Conservation (phyloP, 2,113 vertebrate genomes). For the Excalfactoria chinensis region DNA sequence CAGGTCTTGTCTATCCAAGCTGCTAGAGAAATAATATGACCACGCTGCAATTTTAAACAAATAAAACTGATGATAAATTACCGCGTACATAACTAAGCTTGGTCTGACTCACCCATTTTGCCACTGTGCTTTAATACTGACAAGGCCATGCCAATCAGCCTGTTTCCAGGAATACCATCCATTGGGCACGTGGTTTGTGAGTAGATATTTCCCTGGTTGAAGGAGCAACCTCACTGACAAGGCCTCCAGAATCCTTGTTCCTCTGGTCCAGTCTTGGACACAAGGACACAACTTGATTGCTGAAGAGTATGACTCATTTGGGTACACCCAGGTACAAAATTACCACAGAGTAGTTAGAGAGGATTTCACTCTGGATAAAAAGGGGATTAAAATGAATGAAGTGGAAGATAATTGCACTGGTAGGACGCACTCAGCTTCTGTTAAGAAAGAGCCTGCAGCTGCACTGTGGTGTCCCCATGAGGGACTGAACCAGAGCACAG, state of each 20-base stretch:
- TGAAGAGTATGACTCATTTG: background rate
- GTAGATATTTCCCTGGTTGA: background rate
- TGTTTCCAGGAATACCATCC: background rate
- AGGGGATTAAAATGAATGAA: background rate
- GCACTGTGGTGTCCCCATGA: rapidly evolving
- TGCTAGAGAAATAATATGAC: background rate
- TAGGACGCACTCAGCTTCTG: background rate
- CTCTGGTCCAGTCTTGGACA: background rate
- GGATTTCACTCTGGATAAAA: background rate
- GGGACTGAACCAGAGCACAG: background rate
- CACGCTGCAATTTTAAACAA: background rate
- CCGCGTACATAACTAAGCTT: background rate
- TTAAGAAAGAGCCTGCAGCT: background rate
- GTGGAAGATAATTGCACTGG: background rate
- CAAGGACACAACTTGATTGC: background rate
- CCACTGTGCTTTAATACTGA: background rate
- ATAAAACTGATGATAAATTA: background rate
- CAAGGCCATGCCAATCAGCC: background rate
- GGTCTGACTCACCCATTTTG: background rate
- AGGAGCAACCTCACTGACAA: background rate
- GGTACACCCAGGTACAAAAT: background rate
- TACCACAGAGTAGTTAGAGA: background rate
- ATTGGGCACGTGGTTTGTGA: background rate
- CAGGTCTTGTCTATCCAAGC: background rate
- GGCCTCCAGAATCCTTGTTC: background rate